phyloP scores from a whole-genome alignment of 2,113 vertebrate species.

The Physeter macrocephalus region DNA sequence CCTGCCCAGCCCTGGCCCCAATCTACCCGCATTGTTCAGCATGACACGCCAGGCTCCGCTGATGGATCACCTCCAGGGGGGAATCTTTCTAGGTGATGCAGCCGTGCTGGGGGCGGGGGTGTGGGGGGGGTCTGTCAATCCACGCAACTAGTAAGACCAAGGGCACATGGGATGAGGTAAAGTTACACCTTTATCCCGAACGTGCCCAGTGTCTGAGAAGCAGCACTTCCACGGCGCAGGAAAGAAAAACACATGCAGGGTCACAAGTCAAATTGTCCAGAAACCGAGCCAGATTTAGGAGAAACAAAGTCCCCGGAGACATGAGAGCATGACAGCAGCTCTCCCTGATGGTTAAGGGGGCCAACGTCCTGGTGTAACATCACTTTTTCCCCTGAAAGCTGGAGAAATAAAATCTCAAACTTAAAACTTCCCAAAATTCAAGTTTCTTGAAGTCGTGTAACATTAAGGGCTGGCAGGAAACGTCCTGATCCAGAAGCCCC shows the following conservation, averaged over 20 bases:
- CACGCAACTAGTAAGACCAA: not conserved
- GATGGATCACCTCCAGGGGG: not conserved
- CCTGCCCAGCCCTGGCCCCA: too few relatives aligned
- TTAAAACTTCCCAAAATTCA: not conserved
- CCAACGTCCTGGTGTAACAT: not conserved
- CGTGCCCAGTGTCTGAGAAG: not conserved
- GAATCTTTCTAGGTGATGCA: not conserved
- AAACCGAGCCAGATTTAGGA: not conserved
- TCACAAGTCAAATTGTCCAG: not conserved
- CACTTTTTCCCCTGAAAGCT: not conserved
- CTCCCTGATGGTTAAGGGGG: too few relatives aligned
- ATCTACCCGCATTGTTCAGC: not conserved
- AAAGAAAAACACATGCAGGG: not conserved
- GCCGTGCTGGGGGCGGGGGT: not conserved
- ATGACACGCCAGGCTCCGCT: not conserved
- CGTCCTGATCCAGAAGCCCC: not conserved
- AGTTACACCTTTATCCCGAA: not conserved
- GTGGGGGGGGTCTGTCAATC: too few relatives aligned
- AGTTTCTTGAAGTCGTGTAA: not conserved
- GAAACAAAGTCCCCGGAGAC: not conserved
- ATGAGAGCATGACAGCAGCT: rapidly evolving
- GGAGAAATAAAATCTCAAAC: not conserved
- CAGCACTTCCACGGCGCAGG: not conserved
- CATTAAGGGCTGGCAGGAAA: not conserved
- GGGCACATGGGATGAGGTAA: not conserved